These are phyloP conservation scores for Odocoileus virginianus DNA, from an alignment of 2,113 vertebrate genomes.

Conservation along the genomic window DNA sequence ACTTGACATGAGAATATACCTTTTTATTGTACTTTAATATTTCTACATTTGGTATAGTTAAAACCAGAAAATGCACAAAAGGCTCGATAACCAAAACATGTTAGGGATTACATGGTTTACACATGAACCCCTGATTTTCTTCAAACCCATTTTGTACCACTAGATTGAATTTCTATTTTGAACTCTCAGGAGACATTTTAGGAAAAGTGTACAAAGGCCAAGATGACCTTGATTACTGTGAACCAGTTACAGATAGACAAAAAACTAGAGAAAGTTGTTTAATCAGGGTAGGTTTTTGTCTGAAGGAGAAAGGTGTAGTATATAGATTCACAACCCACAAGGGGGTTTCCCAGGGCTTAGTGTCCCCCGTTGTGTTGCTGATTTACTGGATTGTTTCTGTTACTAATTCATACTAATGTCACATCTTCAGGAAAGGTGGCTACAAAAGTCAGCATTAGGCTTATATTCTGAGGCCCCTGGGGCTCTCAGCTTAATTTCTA, in stretches of 20 bases:
- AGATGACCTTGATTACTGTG: not conserved
- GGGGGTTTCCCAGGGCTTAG: not conserved
- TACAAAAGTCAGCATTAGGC: not conserved
- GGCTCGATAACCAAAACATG: not conserved
- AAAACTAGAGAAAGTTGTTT: not conserved
- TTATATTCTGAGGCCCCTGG: not conserved
- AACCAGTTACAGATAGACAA: not conserved
- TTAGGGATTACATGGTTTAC: not conserved
- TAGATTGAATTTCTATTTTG: not conserved
- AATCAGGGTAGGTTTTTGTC: not conserved
- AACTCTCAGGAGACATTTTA: not conserved
- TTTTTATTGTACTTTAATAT: not conserved
- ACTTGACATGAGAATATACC: not conserved
- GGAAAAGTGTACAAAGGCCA: not conserved
- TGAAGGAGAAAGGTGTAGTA: not conserved
- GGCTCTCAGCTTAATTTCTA: not conserved
- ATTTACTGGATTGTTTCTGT: not conserved
- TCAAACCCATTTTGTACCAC: not conserved
- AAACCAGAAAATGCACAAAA: slow-evolving; percentile 15
- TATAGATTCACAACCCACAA: not conserved
- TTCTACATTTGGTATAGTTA: slow-evolving; percentile 1
- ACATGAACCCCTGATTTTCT: not conserved
- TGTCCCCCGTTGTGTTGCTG: not conserved
- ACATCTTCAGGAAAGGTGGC: not conserved
- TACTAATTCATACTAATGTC: not conserved